phyloP scores from a whole-genome alignment of 2,797 vertebrate species.

The Melanogrammus aeglefinus region DNA sequence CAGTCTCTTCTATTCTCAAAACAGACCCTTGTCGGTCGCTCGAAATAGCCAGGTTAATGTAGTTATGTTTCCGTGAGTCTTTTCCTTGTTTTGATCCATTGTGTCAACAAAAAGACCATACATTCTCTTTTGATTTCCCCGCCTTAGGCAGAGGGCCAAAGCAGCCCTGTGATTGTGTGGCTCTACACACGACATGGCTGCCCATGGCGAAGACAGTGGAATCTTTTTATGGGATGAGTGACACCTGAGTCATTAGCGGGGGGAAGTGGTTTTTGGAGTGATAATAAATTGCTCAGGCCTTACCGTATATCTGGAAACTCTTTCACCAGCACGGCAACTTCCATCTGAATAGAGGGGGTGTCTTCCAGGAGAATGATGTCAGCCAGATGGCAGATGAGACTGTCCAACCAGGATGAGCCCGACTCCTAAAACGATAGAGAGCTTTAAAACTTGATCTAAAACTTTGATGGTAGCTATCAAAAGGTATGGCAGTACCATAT shows the following conservation, averaged over 20 bases:
- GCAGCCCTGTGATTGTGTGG: conserved; percentile 53
- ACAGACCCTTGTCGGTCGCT: conserved; percentile 46
- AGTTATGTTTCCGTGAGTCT: conserved; percentile 61
- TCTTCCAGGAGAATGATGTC: conserved; percentile 91
- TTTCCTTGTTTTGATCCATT: conserved; percentile 73
- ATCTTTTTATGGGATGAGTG: conserved; percentile 37
- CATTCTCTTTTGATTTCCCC: conserved; percentile 40
- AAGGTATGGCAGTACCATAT: background rate
- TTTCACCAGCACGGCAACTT: conserved; percentile 85
- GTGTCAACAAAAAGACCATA: conserved; percentile 52
- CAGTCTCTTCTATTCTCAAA: conserved; percentile 61
- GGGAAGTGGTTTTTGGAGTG: background rate
- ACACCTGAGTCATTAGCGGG: conserved; percentile 41
- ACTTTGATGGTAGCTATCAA: background rate
- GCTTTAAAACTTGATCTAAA: background rate
- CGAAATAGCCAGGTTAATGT: conserved; percentile 66
- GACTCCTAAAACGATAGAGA: conserved; percentile 75
- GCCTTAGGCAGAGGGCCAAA: conserved; percentile 43
- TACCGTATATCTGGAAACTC: conserved; percentile 92
- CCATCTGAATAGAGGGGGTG: conserved; percentile 90
- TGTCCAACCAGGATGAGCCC: conserved; percentile 81
- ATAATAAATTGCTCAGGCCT: conserved; percentile 36
- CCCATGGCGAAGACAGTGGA: conserved; percentile 24
- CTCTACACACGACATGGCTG: conserved; percentile 55
- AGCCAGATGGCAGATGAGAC: conserved; percentile 80